Conservation (phyloP, 2,888 invertebrate species). For the Seira ritae region DNA sequence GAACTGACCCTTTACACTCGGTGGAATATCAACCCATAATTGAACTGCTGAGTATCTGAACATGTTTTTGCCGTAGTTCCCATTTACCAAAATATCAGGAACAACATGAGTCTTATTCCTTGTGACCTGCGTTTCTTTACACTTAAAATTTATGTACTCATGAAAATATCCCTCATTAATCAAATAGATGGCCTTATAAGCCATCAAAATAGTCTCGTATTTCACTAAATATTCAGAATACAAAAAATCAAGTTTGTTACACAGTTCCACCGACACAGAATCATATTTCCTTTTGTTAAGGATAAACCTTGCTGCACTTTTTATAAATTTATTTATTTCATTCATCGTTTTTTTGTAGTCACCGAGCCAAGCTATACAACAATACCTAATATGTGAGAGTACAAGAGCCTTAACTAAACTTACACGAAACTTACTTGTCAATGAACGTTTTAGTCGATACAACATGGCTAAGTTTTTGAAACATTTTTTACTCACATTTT, state of each 20-base stretch:
- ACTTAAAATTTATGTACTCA: no score
- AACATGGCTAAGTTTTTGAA: neutral
- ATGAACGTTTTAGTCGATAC: neutral
- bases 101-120: no score
- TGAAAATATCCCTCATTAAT: no score
- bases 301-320: neutral
- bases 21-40: no score
- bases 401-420: neutral
- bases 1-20: no score
- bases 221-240: no score
- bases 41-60: no score
- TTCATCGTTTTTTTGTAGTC: neutral
- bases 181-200: no score
- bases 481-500: neutral
- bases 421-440: neutral
- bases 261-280: neutral
- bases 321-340: neutral
- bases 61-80: no score
- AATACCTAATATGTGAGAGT: neutral
- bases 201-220: no score
- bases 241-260: neutral
- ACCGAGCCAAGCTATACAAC: neutral
- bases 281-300: neutral
- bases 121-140: no score
- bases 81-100: no score